phyloP scores from a whole-genome alignment of 1,140 invertebrate genomes.

The Anadara kagoshimensis region DNA sequence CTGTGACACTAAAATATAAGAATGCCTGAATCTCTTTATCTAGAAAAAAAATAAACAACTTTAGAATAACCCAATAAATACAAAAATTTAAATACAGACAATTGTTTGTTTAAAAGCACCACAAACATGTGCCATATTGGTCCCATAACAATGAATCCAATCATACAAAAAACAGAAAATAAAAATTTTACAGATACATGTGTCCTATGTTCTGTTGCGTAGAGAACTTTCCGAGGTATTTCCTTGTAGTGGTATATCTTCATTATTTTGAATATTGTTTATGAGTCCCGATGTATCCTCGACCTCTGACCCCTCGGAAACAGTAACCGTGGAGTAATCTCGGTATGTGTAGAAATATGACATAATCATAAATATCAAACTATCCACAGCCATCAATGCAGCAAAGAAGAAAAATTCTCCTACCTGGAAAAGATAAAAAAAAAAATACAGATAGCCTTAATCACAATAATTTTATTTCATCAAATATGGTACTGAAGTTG shows the following conservation, averaged over 20 bases:
- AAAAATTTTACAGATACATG: too few relatives aligned
- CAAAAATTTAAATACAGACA: too few relatives aligned
- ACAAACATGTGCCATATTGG: too few relatives aligned
- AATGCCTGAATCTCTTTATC: too few relatives aligned
- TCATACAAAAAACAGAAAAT: too few relatives aligned
- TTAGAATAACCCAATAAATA: too few relatives aligned
- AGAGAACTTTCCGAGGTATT: too few relatives aligned
- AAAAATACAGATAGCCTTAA: neutral
- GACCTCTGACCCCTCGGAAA: neutral
- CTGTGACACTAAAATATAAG: too few relatives aligned
- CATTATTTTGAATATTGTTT: conserved; percentile 14
- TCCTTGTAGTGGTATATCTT: neutral
- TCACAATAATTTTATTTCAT: neutral
- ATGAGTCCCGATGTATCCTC: conserved; percentile 32
- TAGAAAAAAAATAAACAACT: too few relatives aligned
- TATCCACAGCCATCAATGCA: conserved; percentile 87
- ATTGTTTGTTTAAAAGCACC: too few relatives aligned
- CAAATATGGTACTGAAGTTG: neutral
- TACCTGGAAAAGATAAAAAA: conserved; percentile 78
- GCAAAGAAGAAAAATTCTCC: conserved; percentile 93
- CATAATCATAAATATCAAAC: conserved; percentile 87
- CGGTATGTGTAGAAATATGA: conserved; percentile 77
- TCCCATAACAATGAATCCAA: too few relatives aligned
- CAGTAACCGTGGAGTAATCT: neutral
- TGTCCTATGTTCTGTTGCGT: too few relatives aligned